Conservation (phyloP, 2,888 invertebrate species). For the Napeogenes sylphis region DNA sequence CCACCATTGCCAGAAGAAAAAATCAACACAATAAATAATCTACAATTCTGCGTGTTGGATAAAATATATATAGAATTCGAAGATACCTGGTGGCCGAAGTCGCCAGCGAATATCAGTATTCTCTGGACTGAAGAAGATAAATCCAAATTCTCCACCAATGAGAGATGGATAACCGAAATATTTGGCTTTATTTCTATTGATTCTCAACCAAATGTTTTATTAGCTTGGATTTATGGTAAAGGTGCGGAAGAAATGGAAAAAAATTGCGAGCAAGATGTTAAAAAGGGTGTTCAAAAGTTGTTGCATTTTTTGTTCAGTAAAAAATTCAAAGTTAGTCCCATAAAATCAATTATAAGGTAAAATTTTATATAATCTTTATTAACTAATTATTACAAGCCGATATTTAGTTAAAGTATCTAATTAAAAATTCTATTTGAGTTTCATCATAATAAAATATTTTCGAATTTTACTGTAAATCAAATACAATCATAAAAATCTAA, state of each 20-base stretch:
- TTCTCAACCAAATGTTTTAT: constrained; percentile 77
- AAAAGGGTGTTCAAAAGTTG: constrained; percentile 72
- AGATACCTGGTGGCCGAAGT: constrained; percentile 79
- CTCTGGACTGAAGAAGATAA: constrained; percentile 78
- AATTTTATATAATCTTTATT: constrained; percentile 1
- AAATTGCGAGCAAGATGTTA: constrained; percentile 70
- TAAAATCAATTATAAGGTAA: constrained; percentile 75
- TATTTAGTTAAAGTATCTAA: no score
- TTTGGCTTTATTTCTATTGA: constrained; percentile 79
- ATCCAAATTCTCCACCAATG: constrained; percentile 58
- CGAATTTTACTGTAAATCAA: no score
- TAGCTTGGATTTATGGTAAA: constrained; percentile 82
- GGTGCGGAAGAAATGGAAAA: constrained; percentile 80
- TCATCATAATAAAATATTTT: no score
- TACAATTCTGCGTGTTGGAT: constrained; percentile 81
- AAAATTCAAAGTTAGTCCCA: constrained; percentile 71
- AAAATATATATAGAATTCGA: constrained; percentile 85
- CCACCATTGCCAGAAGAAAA: constrained; percentile 78
- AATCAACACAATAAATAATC: constrained; percentile 74
- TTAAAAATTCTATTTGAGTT: no score
- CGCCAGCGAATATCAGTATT: constrained; percentile 68
- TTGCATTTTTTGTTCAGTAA: constrained; percentile 73
- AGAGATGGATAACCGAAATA: constrained; percentile 80
- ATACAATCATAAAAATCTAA: neutral
- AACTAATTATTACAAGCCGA: neutral